Base-by-base conservation (phyloP, 2,113 vertebrate genomes). In the Aspiorhynchus laticeps region DNA sequence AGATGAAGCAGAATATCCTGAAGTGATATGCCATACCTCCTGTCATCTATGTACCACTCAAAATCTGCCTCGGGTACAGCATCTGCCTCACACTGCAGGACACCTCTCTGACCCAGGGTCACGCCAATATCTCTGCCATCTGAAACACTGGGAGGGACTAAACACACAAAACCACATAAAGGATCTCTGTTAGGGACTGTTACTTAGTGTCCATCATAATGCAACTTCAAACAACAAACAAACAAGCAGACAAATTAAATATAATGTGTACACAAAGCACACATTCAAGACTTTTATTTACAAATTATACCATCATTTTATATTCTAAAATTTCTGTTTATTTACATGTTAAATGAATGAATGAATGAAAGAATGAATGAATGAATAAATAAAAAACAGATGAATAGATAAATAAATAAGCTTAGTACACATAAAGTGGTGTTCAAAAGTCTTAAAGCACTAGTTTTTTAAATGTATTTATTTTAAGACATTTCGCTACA, bases 41-140 rank as follows among this genome's bases (percentile, higher is more conserved):
- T 97, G 90, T 99, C 97, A 0, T 98, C 97, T 93, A 97, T 97
- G 92, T 97, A 99, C 98, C 98, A 99, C 93, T 97, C 96, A 91
- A 99, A 99, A 41, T 97, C 93, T 1, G 98, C 97, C 0, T 95
- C 94, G 10, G 98, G 98, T 21, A 99, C 97, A 0, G 98, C 97
- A 0, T 97, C 96, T 0, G 97, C 98, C 89, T 98, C 97, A 0
- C 98, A 99, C 85, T 96, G 96, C 88, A 99, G 92, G 26, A 96
- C 96, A 31, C 97, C 98, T 86, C 93, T 95, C 88, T 98, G 97
- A 86, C 98, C 98, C 91, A 97, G 94, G 0, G 97, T 96, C 83
- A 97, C 96, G 0, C 98, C 98, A 0, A 96, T 95, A 59, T 97
- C 98, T 93, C 96, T 97, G 0, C 97, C 97, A 5, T 97, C 97